Base-by-base conservation (phyloP, 2,888 invertebrate species). In the Stenolophus ochropezus region DNA sequence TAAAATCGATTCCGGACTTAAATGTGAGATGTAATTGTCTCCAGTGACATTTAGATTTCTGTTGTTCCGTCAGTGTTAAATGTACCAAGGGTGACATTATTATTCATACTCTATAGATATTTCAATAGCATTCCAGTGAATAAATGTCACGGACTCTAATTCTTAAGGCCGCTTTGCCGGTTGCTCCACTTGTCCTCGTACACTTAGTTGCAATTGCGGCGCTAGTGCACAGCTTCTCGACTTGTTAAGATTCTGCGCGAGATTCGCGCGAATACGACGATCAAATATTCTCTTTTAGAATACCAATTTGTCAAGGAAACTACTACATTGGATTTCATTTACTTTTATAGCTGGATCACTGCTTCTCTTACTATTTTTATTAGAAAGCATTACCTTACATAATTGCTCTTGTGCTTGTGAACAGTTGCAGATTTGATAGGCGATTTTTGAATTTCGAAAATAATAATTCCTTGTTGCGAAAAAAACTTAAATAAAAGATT, bases 1-100 rank as follows among this genome's bases (percentile, higher is more conserved):
- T 16, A 20, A 42, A 80, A 80, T 80, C 80, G 80, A 80, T 80
- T 53, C 51, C 14, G 21, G 53, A 33, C 80, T 80, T 81, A 81
- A 81, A 81, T 81, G 81, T 81, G 81, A 81, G 81, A 81, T 81
- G 81, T 81, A 81, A 81, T 81, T 81, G 81, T 81, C 75, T 81
- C 81, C 75, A 61, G 81, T 81, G 81, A 81, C 81, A 81, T 81
- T 81, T 81, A 81, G 81, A 81, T 81, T 75, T 80, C 80, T 81
- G 75, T 81, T 81, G 74, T 81, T 80, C 61, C 81, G 81, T 65
- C 81, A 73, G 65, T 81, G 81, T 81, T 81, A 81, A 81, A 81
- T 81, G 81, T 81, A 81, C 81, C 81, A 65, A 81, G 81, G 81
- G 74, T 81, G 81, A 81, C 81, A 81, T 81, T 81, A 81, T 81